These are phyloP conservation scores for Stratiomys singularior DNA, from an alignment of 2,888 invertebrate species.

Conservation along the genomic window DNA sequence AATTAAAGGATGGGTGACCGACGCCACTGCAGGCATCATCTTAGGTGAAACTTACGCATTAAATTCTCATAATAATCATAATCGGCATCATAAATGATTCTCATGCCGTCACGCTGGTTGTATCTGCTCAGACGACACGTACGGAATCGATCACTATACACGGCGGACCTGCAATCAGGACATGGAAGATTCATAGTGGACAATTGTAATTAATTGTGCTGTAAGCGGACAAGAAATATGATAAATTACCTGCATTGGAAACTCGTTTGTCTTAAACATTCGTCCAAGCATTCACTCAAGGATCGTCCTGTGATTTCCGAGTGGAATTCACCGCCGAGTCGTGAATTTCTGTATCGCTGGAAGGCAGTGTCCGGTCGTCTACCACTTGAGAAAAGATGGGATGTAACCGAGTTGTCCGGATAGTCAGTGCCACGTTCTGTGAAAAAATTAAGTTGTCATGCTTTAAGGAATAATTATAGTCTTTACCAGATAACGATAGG, in stretches of 20 bases:
- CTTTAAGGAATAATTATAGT: background rate
- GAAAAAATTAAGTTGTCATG: conserved; percentile 56
- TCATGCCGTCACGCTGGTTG: conserved; percentile 87
- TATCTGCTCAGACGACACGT: conserved; percentile 86
- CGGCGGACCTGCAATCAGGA: conserved; percentile 73
- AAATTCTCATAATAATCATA: conserved; percentile 94
- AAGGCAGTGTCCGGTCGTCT: conserved; percentile 89
- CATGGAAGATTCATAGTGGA: background rate
- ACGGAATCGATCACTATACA: conserved; percentile 86
- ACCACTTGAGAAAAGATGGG: conserved; percentile 84
- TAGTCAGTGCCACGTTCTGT: conserved; percentile 89
- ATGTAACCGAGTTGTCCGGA: conserved; percentile 86
- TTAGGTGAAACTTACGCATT: conserved; percentile 77
- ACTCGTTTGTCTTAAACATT: conserved; percentile 88
- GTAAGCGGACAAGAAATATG: background rate
- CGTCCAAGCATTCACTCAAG: conserved; percentile 89
- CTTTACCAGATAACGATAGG: background rate
- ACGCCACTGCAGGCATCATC: background rate
- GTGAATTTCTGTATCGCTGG: conserved; percentile 81
- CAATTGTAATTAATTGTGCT: background rate
- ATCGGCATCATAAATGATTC: conserved; percentile 89
- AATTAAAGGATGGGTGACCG: background rate
- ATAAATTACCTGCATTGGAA: conserved; percentile 75
- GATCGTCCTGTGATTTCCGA: conserved; percentile 90
- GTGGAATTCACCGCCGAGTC: conserved; percentile 88